phyloP scores from a whole-genome alignment of 2,797 vertebrate species.

The Acanthurus leucopareius region DNA sequence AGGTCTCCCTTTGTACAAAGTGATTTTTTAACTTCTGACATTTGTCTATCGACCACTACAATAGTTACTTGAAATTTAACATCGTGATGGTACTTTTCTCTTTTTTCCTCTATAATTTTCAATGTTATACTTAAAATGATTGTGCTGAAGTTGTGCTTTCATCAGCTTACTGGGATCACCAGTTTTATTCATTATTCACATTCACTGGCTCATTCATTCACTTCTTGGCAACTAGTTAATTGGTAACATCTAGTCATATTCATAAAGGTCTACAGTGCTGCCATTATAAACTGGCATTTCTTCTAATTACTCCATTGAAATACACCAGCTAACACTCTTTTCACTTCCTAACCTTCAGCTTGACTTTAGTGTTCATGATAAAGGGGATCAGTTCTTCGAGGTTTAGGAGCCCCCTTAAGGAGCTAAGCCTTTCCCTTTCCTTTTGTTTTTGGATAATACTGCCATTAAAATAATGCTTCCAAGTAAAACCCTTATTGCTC shows the following conservation, averaged over 20 bases:
- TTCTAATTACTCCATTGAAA: not conserved
- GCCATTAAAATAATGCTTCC: constrained; percentile 7
- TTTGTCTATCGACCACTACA: too few species aligned
- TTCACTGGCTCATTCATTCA: not conserved
- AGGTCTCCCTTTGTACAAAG: too few species aligned
- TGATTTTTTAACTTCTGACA: too few species aligned
- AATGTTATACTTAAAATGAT: not conserved
- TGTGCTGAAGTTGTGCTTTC: not conserved
- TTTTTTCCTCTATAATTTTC: too few species aligned
- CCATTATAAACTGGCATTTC: not conserved
- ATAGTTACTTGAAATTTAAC: too few species aligned
- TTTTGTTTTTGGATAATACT: constrained; percentile 17
- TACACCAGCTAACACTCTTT: not conserved
- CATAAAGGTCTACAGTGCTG: not conserved
- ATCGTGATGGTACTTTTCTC: too few species aligned
- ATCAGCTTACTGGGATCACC: not conserved
- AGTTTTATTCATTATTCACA: not conserved
- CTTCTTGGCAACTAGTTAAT: not conserved
- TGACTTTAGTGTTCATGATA: not conserved
- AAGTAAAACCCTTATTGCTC: constrained; percentile 19
- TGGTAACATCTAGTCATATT: not conserved
- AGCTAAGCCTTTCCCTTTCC: not conserved
- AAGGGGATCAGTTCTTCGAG: not conserved
- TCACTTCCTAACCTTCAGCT: not conserved
- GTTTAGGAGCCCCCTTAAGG: not conserved